Evolutionary conservation across 2,797 vertebrate genomes (phyloP), one percentile per base, ranked within the genome.

Genomic region (Hydrocynus forskahlii): DNA sequence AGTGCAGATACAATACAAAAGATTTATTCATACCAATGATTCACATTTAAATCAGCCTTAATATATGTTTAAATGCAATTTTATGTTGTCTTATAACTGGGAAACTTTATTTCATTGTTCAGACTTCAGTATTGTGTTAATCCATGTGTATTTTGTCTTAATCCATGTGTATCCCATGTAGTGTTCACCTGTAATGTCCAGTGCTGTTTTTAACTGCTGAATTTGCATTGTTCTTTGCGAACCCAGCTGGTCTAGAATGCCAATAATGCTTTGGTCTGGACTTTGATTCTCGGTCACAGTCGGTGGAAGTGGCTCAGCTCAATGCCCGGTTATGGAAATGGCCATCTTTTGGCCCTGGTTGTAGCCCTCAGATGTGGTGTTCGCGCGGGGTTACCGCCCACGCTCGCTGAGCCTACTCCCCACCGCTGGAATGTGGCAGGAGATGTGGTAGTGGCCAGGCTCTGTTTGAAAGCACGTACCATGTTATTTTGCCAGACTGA

Each of bases 351-450:
- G 83, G 63, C 78, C 62, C 69, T 38, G 38, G 43, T 52, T 35
- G 9, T 45, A 57, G 45, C 14, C 60, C 29, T 68, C 57, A 82
- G 75, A 72, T 86, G 80, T 81, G 76, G 67, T 45, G 43, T 69
- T 70, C 78, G 62, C 25, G 43, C 63, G 17, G 72, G 80, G 69
- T 69, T 64, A 38, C 77, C 16, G 63, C 50, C 83, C 76, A 70
- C 29, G 35, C 68, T 72, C 68, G 25, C 57, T 63, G 70, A 82
- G 70, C 78, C 71, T 21, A 54, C 48, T 69, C 68, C 74, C 69
- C 38, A 60, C 85, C 85, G 40, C 86, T 86, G 81, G 85, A 88
- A 87, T 87, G 78, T n/a, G 62, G 40, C 4, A 76, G 84, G 55
- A 81, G 84, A 81, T 75, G 77, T 85, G 77, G 85, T 78, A 81